Evolutionary conservation across 2,888 invertebrate genomes (phyloP), one percentile per base, ranked within the genome.

Genomic region (Diarsia mendica): DNA sequence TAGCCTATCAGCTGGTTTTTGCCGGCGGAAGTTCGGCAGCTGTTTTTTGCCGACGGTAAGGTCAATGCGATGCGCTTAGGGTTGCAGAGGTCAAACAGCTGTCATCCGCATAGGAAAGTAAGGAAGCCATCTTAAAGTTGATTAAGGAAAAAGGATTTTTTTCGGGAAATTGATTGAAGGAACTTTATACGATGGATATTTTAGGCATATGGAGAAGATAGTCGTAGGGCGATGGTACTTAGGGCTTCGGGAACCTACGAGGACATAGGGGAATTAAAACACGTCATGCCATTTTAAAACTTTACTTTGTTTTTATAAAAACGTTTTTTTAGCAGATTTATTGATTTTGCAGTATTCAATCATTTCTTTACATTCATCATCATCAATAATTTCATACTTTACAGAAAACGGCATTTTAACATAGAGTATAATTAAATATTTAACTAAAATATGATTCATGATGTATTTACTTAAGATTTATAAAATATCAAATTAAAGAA

Each of bases 21-120:
- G 53, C 77, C 70, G 72, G 48, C 84, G 67, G 60, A 55, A 20
- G 39, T 44, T 44, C 5, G 68, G 51, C 72, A 80, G 80, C 80
- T 76, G 67, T 53, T 69, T 82, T 77, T 76, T n/a, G 58, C 76
- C 70, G 72, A 51, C 80, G 67, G 61, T 51, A 68, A 77, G 77
- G 81, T 83, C 70, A 80, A n/a, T 64, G 53, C 48, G 23, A 70
- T 67, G 53, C 51, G 65, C 9, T 44, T 28, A 23, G 20, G 61
- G 61, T 71, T 68, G 68, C 48, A 71, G 77, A 84, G 77, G 72
- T 84, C 84, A 80, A 46, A 46, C 44, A 70, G 69, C 64, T 67
- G 75, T 23, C 44, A 64, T 65, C 20, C 61, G 51, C 33, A 66
- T 33, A 51, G 13, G 49, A 28, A 60, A 18, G 3, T 60, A 15